Evolutionary conservation across 2,113 vertebrate species (phyloP).

Genomic region (Chelonoidis abingdonii): DNA sequence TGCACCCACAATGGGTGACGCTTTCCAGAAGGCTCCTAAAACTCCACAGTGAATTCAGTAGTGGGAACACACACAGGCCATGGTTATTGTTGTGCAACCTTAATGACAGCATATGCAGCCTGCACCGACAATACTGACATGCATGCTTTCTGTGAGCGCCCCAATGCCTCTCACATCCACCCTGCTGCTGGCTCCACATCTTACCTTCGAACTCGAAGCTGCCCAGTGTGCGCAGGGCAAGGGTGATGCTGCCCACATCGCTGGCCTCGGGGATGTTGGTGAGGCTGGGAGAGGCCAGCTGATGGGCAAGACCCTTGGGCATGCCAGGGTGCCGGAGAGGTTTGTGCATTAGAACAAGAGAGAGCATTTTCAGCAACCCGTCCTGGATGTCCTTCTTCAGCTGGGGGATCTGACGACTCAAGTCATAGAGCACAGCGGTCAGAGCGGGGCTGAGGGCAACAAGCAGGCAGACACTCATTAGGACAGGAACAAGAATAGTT

Average conservation of each 20-base stretch:
- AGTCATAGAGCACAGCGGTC: slow-evolving; percentile 95
- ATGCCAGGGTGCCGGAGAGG: slow-evolving; percentile 97
- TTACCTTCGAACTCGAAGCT: slow-evolving; percentile 99
- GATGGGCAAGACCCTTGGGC: slow-evolving; percentile 96
- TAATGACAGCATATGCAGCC: neutral
- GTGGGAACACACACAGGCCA: neutral
- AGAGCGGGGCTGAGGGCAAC: slow-evolving; percentile 88
- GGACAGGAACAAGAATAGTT: accelerated
- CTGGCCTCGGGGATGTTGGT: slow-evolving; percentile 96
- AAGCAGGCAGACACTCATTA: neutral
- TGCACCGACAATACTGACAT: neutral
- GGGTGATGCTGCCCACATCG: slow-evolving; percentile 96
- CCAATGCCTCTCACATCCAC: neutral
- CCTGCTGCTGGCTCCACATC: neutral
- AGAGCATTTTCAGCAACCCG: slow-evolving; percentile 98
- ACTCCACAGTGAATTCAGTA: neutral
- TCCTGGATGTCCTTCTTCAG: slow-evolving; percentile 99
- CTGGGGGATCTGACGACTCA: slow-evolving; percentile 97
- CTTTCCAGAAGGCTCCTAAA: neutral
- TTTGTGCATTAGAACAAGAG: slow-evolving; percentile 97
- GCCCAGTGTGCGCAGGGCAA: slow-evolving; percentile 94
- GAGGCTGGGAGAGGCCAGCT: slow-evolving; percentile 96
- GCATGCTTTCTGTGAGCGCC: no score
- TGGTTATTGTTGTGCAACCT: neutral
- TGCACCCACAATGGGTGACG: neutral